A percentile compares a stretch with the other conserved stretches of the same genome.
These are phyloP conservation scores for Herpetotheres cachinnans DNA, from an alignment of 2,113 vertebrate species.

Conservation along the genomic window DNA sequence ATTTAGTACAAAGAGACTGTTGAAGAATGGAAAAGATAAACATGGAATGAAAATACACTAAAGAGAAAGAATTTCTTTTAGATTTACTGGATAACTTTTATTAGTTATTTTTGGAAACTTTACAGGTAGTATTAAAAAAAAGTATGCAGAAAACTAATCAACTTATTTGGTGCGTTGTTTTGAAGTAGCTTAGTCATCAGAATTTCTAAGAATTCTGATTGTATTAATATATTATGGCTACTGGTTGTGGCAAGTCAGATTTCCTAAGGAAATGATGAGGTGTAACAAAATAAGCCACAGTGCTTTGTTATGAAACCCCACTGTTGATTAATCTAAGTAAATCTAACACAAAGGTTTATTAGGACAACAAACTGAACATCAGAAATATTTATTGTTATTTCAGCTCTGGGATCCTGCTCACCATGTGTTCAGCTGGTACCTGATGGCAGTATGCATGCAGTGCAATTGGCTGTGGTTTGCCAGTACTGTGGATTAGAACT, in stretches of 20 bases:
- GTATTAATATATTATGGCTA: neutral
- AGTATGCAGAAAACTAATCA: neutral
- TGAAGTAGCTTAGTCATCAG: neutral
- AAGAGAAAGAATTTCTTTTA: neutral
- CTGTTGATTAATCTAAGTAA: neutral
- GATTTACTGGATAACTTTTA: neutral
- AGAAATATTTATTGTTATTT: neutral
- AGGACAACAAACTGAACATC: neutral
- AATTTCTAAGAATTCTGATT: neutral
- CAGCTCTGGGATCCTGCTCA: conserved; percentile 16
- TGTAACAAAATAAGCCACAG: neutral
- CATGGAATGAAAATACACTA: neutral
- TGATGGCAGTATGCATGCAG: neutral
- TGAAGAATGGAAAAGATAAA: neutral
- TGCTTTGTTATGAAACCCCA: neutral
- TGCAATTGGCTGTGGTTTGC: neutral
- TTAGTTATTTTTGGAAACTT: neutral
- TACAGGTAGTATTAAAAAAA: neutral
- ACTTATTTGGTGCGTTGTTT: neutral
- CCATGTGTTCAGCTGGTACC: neutral
- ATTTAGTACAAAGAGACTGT: neutral
- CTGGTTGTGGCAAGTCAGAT: neutral
- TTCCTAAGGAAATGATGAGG: neutral
- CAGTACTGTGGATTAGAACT: neutral
- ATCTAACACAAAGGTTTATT: neutral